Evolutionary conservation across 2,797 vertebrate species (phyloP).

Genomic region (Pangasius krempfi): DNA sequence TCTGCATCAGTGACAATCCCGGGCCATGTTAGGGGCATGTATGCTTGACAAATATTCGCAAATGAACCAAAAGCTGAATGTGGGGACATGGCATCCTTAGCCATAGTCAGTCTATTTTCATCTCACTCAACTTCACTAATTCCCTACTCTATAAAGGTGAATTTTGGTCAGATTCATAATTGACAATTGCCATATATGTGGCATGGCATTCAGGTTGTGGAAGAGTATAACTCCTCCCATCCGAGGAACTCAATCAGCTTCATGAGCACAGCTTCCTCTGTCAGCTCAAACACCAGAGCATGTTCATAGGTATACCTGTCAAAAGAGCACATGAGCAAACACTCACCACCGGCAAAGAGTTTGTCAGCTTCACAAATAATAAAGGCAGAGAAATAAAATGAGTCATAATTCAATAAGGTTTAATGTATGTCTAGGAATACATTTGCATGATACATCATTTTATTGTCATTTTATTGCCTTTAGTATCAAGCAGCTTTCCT

Average conservation of each 20-base stretch:
- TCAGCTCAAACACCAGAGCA: constrained; percentile 85
- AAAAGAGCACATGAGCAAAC: background rate
- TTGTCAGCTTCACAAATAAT: background rate
- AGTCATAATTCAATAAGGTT: background rate
- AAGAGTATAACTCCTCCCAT: background rate
- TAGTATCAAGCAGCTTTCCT: background rate
- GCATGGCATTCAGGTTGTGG: background rate
- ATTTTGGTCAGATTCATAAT: background rate
- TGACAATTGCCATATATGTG: background rate
- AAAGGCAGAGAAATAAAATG: background rate
- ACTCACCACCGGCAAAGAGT: background rate
- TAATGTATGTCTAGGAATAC: background rate
- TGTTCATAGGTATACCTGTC: constrained; percentile 86
- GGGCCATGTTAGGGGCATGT: background rate
- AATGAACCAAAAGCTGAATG: background rate
- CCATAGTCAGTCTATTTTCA: background rate
- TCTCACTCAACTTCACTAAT: background rate
- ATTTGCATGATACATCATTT: background rate
- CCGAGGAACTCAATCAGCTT: background rate
- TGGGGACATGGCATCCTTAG: background rate
- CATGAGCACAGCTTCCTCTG: constrained; percentile 76
- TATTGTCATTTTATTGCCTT: background rate
- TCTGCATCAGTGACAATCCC: background rate
- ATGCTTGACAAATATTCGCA: background rate
- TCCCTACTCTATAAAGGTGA: background rate